Evolutionary conservation across 2,888 invertebrate species (phyloP).

Genomic region (Xestoiulus laeticollis): DNA sequence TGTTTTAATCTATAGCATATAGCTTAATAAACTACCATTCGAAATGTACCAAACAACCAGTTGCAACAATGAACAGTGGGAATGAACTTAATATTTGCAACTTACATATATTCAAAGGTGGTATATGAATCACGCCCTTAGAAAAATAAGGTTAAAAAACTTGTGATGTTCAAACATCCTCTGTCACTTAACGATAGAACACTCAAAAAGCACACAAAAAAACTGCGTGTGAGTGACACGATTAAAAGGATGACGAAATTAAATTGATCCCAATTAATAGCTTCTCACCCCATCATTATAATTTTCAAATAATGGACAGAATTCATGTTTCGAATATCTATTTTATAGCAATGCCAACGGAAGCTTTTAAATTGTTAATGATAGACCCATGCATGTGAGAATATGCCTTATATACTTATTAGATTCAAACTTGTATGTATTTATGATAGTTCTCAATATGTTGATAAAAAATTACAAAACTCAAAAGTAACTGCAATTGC

Average conservation of each 20-base stretch:
- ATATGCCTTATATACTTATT: too few species aligned
- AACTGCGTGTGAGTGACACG: not conserved
- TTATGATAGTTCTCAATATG: too few species aligned
- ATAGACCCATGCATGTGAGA: not conserved
- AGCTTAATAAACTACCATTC: not conserved
- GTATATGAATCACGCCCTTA: not conserved
- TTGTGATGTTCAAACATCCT: not conserved
- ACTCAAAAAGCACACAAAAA: not conserved
- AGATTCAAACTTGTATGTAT: too few species aligned
- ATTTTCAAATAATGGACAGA: not conserved
- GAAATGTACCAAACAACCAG: not conserved
- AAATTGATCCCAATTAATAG: not conserved
- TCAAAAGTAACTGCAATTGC: too few species aligned
- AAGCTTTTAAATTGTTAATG: not conserved
- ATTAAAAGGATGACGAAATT: not conserved
- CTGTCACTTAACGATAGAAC: not conserved
- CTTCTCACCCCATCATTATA: not conserved
- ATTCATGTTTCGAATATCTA: too few species aligned
- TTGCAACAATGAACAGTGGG: conserved; percentile 9
- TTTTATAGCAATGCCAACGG: not conserved
- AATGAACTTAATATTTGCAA: not conserved
- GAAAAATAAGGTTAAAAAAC: conserved; percentile 18
- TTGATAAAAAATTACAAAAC: too few species aligned
- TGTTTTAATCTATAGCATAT: conserved; percentile 1
- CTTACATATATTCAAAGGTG: not conserved